Conservation (phyloP, 2,888 invertebrate species). For the Diaphora mendica region DNA sequence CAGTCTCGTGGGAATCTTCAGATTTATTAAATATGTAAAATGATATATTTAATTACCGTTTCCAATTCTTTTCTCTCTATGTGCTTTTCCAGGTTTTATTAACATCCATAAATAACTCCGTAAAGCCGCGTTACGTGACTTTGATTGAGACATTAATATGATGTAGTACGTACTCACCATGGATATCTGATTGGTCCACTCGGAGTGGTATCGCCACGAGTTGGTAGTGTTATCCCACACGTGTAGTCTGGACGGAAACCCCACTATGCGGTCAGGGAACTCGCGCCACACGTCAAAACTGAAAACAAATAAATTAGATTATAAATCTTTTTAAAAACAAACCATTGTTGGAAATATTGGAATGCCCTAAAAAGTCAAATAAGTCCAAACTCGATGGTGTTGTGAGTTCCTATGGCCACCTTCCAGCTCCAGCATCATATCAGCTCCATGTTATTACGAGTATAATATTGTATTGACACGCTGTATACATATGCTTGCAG, state of each 20-base stretch:
- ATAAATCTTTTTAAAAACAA: constrained; percentile 33
- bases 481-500: no score
- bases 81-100: no score
- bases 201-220: constrained; percentile 97
- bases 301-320: constrained; percentile 17
- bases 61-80: no score
- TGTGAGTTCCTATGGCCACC: no score
- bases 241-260: constrained; percentile 97
- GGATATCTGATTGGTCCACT: constrained; percentile 93
- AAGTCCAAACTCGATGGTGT: no score
- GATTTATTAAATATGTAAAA: neutral
- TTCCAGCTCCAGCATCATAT: no score
- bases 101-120: no score
- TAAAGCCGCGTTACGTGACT: neutral
- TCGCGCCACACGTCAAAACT: constrained; percentile 97
- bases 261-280: constrained; percentile 98
- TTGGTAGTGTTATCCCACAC: constrained; percentile 95
- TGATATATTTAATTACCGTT: neutral
- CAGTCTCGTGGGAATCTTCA: neutral
- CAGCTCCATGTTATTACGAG: no score
- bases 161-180: constrained; percentile 5
- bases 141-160: neutral
- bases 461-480: no score
- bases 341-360: no score
- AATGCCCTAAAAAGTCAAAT: no score